Percentiles rank a stretch among this genome's conserved stretches.
Conservation (phyloP, 2,113 vertebrate species). For the Prochilodus magdalenae region DNA sequence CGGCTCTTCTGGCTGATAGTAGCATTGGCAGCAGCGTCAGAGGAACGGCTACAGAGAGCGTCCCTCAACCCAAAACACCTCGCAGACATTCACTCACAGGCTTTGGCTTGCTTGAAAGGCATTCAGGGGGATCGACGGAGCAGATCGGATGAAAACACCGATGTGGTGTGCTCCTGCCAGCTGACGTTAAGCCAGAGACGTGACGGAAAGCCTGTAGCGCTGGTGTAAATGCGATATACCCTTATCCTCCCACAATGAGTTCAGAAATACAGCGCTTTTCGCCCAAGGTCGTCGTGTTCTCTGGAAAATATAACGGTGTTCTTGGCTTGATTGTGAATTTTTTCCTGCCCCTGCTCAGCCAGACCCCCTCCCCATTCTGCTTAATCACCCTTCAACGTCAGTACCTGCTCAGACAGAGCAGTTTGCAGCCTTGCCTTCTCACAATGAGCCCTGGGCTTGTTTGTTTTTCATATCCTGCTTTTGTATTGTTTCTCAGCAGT, state of each 20-base stretch:
- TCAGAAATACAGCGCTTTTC: not conserved
- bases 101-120: not conserved
- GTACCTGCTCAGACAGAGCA: not conserved
- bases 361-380: not conserved
- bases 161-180: not conserved
- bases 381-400: not conserved
- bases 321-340: not conserved
- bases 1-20: not conserved
- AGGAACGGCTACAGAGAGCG: not conserved
- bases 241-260: not conserved
- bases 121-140: not conserved
- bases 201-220: not conserved
- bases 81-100: not conserved
- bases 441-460: not conserved
- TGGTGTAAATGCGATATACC: not conserved
- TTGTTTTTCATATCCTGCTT: constrained; percentile 41
- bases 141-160: not conserved
- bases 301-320: not conserved
- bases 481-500: constrained; percentile 14
- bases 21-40: not conserved
- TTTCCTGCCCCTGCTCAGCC: not conserved
- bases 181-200: not conserved
- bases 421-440: not conserved
- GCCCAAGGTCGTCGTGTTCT: constrained; percentile 6
- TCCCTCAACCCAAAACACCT: not conserved